These are phyloP conservation scores for Mesocentrotus franciscanus DNA, from an alignment of 53 echinoderm and acorn worm genomes.

Conservation along the genomic window DNA sequence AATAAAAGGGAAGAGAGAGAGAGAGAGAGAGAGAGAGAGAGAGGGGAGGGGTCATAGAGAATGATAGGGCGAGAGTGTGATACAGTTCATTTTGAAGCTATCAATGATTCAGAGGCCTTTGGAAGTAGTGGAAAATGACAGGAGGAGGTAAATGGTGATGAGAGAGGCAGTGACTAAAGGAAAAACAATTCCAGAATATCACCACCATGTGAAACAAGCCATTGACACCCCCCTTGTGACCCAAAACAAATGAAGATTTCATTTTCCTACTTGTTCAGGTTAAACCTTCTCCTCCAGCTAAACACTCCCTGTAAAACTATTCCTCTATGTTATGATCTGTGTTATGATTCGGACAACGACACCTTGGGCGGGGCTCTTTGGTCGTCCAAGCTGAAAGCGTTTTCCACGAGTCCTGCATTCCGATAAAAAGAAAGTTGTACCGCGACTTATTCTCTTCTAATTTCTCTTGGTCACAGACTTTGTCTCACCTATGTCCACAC, in stretches of 20 bases:
- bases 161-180: not conserved
- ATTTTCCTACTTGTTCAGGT: not conserved
- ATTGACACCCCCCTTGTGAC: constrained; percentile 32
- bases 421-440: constrained; percentile 16
- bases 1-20: not conserved
- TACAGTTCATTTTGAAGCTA: no score
- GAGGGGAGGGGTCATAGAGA: not conserved
- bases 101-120: not conserved
- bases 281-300: constrained; percentile 18
- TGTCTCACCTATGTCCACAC: constrained; percentile 43
- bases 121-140: not conserved
- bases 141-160: not conserved
- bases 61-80: not conserved
- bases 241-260: constrained; percentile 39
- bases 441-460: not conserved
- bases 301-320: constrained; percentile 7
- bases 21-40: not conserved
- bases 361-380: constrained; percentile 30
- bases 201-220: not conserved
- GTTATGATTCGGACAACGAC: constrained; percentile 42
- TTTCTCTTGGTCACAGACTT: not conserved
- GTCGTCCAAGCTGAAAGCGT: not conserved
- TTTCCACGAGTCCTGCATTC: constrained; percentile 3
- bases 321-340: not conserved
- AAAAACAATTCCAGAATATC: not conserved